Base-by-base conservation (phyloP, 2,797 vertebrate genomes). In the Cynopterus sphinx region DNA sequence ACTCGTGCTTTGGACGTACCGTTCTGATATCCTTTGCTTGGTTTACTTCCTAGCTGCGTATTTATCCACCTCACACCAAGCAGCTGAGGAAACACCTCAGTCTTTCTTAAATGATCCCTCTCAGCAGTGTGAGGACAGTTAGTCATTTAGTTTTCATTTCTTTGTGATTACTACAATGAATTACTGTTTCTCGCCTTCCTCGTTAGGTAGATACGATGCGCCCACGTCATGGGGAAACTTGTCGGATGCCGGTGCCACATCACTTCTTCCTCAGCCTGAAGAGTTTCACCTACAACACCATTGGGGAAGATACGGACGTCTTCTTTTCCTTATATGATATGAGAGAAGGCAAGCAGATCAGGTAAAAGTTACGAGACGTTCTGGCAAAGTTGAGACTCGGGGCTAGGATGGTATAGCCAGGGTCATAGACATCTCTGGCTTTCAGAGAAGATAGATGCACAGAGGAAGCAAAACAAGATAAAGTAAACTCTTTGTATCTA, bases 201-300 rank as follows among this genome's bases (percentile, higher is more conserved):
- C 1, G 28, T 97, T 97, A 99, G 99, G 99, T 99, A 97, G 99
- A 99, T 97, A 99, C 99, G 33, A 98, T 98, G 97, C 99, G 98
- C 67, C 99, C 99, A 97, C 99, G 99, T 71, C 99, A 99, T 53
- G 99, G 99, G 24, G 99, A 99, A 74, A 97, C 99, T 61, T 99
- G 99, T 94, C 99, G 99, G 87, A 99, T 99, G 98, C 99, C 99
- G 0, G 99, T 99, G 96, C 99, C 99, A 55, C 99, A 99, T 97
- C 99, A 99, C 98, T 99, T 99, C 97, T 99, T 99, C 96, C 99
- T 99, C 98, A 99, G 99, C 92, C 98, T 99, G 81, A 99, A 99
- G 99, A 99, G 99, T 98, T 99, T 99, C 97, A 99, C 99, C 94
- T 99, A 99, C 98, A 99, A 99, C 98, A 99, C 99, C 97, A 99